Evolutionary conservation across 2,888 invertebrate genomes (phyloP).

Genomic region (Chrysodeixis includens): DNA sequence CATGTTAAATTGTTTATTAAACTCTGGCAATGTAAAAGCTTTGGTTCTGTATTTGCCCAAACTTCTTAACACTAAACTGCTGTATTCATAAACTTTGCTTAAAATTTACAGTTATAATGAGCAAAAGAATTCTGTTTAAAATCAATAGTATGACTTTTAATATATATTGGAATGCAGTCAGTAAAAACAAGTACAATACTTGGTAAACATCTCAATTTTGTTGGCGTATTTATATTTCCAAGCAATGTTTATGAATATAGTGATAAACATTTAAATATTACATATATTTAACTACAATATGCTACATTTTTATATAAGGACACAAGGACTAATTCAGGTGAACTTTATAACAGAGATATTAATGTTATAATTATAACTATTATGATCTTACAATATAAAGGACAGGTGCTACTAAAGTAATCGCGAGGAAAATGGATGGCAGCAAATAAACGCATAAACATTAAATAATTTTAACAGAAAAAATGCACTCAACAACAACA

Average conservation of each 20-base stretch:
- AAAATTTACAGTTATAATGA: not conserved
- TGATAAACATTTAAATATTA: conserved; percentile 48
- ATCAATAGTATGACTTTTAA: not conserved
- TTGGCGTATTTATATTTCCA: not conserved
- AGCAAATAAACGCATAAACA: not conserved
- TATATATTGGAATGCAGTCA: not conserved
- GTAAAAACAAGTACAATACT: not conserved
- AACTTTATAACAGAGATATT: conserved; percentile 17
- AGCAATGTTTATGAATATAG: not conserved
- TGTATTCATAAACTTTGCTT: conserved; percentile 1
- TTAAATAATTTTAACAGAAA: not conserved
- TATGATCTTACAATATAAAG: conserved; percentile 5
- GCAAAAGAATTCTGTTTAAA: not conserved
- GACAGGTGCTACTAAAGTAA: not conserved
- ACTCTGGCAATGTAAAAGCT: conserved; percentile 59
- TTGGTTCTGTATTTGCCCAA: conserved; percentile 57
- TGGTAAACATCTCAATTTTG: too few relatives aligned
- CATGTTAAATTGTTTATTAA: conserved; percentile 40
- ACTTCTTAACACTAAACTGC: conserved; percentile 24
- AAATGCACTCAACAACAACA: conserved; percentile 2
- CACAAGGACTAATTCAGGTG: conserved; percentile 17
- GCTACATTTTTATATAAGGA: conserved; percentile 39
- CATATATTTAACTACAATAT: conserved; percentile 38
- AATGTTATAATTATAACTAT: conserved; percentile 16
- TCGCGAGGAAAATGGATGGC: conserved; percentile 2